Base-by-base conservation (phyloP, 2,797 vertebrate species). In the Pipistrellus pygmaeus region DNA sequence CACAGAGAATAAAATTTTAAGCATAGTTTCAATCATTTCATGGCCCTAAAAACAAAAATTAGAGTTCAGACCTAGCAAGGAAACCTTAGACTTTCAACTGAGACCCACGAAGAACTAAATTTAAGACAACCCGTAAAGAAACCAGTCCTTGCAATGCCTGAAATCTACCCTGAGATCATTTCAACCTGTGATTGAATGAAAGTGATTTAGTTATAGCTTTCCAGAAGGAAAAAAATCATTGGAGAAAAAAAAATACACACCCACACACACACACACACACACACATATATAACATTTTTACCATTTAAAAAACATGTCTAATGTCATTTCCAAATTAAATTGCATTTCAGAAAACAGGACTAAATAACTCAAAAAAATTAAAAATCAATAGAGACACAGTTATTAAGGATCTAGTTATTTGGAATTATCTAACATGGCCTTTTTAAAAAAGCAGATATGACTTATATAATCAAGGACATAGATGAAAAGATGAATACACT, bases 121-220 rank as follows among this genome's bases (percentile, higher is more conserved):
- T n/a, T 76, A 85, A 68, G 13, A 38, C 1, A 95, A 85, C 23
- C 21, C 64, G 78, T 57, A 72, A 75, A 94, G 88, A 89, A 92
- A 46, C 17, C 13, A 78, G 23, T 4, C 8, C 23, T 84, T 71
- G 32, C 2, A 78, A 66, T 57, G 81, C 38, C 62, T 53, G 53
- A 92, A 66, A 60, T 25, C 10, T 21, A 46, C 6, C 32, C 23
- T 82, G n/a, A 48, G 78, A 27, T 92, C 78, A 66, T 88, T 60
- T 57, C 72, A 80, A 41, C 41, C 46, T 35, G 6, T 71, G 32
- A 41, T 68, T 51, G 68, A 12, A 75, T 57, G 48, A 92, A 82
- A 89, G 23, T n/a, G 35, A 81, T 76, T 85, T 91, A 21, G 32
- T 91, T 18, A 90, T 11, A 41, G 12, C 2, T 90, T 81, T 66